Base-by-base conservation (phyloP, 2,888 invertebrate species). In the Galerucella pusilla region DNA sequence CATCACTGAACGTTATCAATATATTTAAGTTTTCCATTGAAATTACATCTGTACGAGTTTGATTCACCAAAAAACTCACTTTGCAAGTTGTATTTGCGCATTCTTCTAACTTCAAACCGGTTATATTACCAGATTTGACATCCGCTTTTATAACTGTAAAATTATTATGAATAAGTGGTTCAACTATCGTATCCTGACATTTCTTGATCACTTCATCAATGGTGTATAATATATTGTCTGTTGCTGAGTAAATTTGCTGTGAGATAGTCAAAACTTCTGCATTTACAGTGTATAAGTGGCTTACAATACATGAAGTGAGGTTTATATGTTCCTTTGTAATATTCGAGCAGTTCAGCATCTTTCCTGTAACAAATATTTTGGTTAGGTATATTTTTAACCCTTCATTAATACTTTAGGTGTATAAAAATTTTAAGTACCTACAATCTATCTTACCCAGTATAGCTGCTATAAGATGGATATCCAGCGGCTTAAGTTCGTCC, bases 231-330 rank as follows among this genome's bases (percentile, higher is more conserved):
- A 83, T 76, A 42, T 64, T 78, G 64, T 83, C 82, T 2, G 83
- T 83, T 11, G 83, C 81, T 16, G 68, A 57, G 65, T 75, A 80
- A 2, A 54, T 20, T 7, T 60, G 9, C 71, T 83, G 83, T 0
- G 83, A 78, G 45, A 77, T 65, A n/a, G 75, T 69, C 16, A 83
- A 74, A 66, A 81, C 74, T 9, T 68, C 49, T 52, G 70, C 74
- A 0, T 80, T 64, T 12, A 80, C 80, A 61, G 71, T 63, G 54
- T 81, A 78, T n/a, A 84, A 60, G 84, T 89, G 89, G 81, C 91
- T 90, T 85, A 90, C 87, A 16, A 88, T 87, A 85, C 87, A 88
- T 6, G 90, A 89, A 59, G 89, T 76, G 4, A 75, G 35, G 1
- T 61, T 57, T 14, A 80, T 74, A 63, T 79, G 88, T 74, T 89